Conservation (phyloP, 2,888 invertebrate species). For the Nymphalis urticae region DNA sequence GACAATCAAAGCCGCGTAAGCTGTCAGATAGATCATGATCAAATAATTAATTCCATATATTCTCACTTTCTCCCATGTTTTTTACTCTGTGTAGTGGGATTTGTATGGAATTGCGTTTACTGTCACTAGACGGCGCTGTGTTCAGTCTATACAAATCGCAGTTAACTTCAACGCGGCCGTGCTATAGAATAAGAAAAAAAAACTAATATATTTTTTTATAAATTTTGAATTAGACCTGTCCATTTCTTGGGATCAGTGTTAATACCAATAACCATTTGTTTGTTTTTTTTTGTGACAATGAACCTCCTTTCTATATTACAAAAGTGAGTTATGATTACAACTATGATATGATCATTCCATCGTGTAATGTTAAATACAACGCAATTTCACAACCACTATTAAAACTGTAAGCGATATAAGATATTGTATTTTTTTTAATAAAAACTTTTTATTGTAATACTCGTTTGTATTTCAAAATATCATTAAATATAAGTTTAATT, state of each 20-base stretch:
- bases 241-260: background rate
- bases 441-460: background rate
- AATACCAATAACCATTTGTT: background rate
- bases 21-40: too few relatives aligned
- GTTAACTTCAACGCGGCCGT: too few relatives aligned
- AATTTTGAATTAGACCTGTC: too few relatives aligned
- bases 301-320: constrained; percentile 6
- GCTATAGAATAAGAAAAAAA: too few relatives aligned
- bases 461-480: background rate
- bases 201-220: too few relatives aligned
- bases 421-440: background rate
- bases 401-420: constrained; percentile 10
- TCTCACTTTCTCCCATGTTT: too few relatives aligned
- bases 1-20: too few relatives aligned
- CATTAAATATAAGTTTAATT: background rate
- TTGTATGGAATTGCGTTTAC: too few relatives aligned
- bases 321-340: background rate
- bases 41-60: too few relatives aligned
- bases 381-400: constrained; percentile 32
- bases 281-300: constrained; percentile 3
- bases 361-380: constrained; percentile 17
- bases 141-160: too few relatives aligned
- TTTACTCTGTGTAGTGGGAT: too few relatives aligned
- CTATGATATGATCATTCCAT: constrained; percentile 30
- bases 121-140: too few relatives aligned